Base-by-base conservation (phyloP, 2,888 invertebrate genomes). In the Cenopis cana region DNA sequence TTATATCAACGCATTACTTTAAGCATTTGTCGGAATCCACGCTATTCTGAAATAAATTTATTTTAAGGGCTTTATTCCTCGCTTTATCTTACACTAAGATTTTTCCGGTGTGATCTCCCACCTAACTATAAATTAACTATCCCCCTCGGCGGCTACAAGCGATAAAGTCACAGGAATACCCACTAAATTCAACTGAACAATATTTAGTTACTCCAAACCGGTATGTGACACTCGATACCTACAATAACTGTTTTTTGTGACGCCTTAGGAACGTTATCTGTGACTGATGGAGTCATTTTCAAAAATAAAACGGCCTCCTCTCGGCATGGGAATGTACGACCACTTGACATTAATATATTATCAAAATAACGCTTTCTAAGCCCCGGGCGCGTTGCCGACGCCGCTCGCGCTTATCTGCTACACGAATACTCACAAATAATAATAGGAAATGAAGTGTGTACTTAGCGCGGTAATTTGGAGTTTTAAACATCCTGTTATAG, bases 231-330 rank as follows among this genome's bases (percentile, higher is more conserved):
- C 84, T 79, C 86, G 84, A 86, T 82, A 86, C 85, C 78, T 74
- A 81, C 80, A 81, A 84, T 87, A 84, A 89, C 80, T 83, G 81
- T 89, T 86, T 89, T 86, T 89, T 87, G 84, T 87, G 81, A 82
- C 86, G 82, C 83, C 80, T 77, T 77, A 78, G 80, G 81, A 80
- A 82, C 89, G 85, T 91, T 91, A 91, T 88, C 89, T 78, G 88
- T 92, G 91, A 93, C 80, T 89, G 87, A 92, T 93, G 90, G 87
- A 85, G 89, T 86, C 87, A 91, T 91, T 89, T 87, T 91, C 88
- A 85, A 93, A 93, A 93, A 93, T 93, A 91, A 92, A 91, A 85
- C 89, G 82, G 84, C 86, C 87, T 86, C 83, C 79, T 83, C 84
- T 81, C 78, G 78, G 81, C 75, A 82, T 83, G 85, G 84, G 86